Evolutionary conservation across 1,140 invertebrate species (phyloP), one percentile per base, ranked within the genome.

Genomic region (Eriocheir sinensis): DNA sequence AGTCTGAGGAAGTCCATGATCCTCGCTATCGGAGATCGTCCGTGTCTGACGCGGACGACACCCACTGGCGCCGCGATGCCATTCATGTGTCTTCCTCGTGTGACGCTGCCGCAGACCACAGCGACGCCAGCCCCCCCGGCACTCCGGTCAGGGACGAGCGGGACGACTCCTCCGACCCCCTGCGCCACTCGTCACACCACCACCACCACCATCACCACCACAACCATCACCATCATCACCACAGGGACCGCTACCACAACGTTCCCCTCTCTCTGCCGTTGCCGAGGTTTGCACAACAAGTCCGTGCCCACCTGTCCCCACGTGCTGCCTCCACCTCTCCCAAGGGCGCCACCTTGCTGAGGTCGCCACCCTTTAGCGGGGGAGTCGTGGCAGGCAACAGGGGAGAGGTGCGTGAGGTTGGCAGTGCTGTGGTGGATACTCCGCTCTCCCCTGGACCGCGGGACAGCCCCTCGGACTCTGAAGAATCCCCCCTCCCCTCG

Each of bases 241-340:
- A 93, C 94, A 88, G 85, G 90, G 94, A 94, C 40, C 93, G 72
- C 17, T 94, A 94, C 41, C 94, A 96, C 32, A 95, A 89, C 83
- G 96, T 96, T 40, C 98, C 98, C 4, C 97, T 99, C 95, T 98
- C 98, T 94, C 96, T 99, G 93, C 98, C 98, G 3, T 96, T 99
- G 95, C 98, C 98, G 2, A 98, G 98, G 96, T 99, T 99, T 96
- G 98, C 98, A 17, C 97, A 98, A 89, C 98, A 98, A 96, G 97
- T 98, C 96, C 97, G 93, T 32, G 95, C 41, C 44, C 94, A 95
- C 92, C 95, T 95, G 34, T 96, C 95, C 17, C 95, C 95, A 21
- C 32, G 92, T 38, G 95, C 94, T 41, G 93, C 96, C 36, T 95
- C 96, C 95, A 95, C 95, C 72, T 96, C 96, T 79, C 96, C 96